Conservation (phyloP, 2,797 vertebrate species). For the Protonibea diacanthus region DNA sequence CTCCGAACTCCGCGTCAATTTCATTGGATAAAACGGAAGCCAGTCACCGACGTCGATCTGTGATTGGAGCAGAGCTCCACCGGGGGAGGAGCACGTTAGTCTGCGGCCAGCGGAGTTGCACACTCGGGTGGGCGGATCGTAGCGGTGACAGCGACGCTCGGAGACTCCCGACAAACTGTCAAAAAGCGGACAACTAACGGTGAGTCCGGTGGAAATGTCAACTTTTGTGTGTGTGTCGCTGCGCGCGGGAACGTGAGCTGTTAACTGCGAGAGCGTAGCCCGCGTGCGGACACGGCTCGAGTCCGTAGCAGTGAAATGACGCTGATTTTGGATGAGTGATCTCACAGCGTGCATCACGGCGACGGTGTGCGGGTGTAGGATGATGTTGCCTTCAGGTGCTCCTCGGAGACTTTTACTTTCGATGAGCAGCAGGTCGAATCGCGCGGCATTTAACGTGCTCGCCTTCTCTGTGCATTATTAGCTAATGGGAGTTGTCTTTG, state of each 20-base stretch:
- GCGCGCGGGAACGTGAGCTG: neutral
- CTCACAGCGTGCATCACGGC: constrained; percentile 70
- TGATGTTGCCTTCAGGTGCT: constrained; percentile 72
- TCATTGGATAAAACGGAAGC: constrained; percentile 46
- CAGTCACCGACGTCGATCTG: fast-evolving
- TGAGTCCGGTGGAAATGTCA: constrained; percentile 72
- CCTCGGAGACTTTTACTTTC: constrained; percentile 55
- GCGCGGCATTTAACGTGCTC: neutral
- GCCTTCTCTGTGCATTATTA: fast-evolving
- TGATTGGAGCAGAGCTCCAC: constrained; percentile 67
- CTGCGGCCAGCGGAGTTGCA: constrained; percentile 54
- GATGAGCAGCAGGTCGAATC: neutral
- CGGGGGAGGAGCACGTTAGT: constrained; percentile 35
- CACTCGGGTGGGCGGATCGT: constrained; percentile 82
- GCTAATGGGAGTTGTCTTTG: neutral
- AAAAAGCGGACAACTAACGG: constrained; percentile 81
- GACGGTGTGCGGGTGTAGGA: constrained; percentile 54
- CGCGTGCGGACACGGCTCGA: neutral
- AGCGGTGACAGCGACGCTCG: constrained; percentile 79
- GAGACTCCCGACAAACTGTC: constrained; percentile 82
- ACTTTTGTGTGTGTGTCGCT: neutral
- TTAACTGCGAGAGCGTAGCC: neutral
- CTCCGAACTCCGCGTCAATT: fast-evolving
- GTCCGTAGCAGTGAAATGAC: constrained; percentile 66
- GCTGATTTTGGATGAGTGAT: constrained; percentile 83